Evolutionary conservation across 2,797 vertebrate species (phyloP).

Genomic region (Pseudochirops corinnae): DNA sequence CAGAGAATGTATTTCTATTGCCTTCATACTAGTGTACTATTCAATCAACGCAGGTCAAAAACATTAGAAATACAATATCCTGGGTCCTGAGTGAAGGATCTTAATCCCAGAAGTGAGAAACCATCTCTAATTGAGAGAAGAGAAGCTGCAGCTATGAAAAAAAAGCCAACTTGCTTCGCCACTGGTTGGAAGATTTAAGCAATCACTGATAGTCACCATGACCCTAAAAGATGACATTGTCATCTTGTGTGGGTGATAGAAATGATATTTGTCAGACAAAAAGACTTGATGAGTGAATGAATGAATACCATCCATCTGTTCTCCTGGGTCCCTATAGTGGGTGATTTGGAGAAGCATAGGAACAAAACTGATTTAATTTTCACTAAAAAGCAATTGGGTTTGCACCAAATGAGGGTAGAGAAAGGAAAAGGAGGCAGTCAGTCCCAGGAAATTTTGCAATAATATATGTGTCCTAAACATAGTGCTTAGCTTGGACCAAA

Average conservation of each 20-base stretch:
- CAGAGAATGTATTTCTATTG: neutral
- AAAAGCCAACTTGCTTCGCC: neutral
- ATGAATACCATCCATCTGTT: neutral
- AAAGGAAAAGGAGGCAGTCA: neutral
- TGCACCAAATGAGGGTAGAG: neutral
- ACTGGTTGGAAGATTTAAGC: neutral
- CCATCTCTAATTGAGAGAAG: neutral
- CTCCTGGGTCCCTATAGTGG: neutral
- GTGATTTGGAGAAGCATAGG: neutral
- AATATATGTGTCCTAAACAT: neutral
- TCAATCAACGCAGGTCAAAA: neutral
- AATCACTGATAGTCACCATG: neutral
- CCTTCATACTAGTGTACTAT: neutral
- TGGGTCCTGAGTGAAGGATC: neutral
- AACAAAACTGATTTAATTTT: neutral
- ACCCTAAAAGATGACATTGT: slow-evolving; percentile 1
- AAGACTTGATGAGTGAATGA: slow-evolving; percentile 1
- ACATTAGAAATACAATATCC: neutral
- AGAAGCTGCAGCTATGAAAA: neutral
- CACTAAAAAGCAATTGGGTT: neutral
- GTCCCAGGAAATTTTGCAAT: neutral
- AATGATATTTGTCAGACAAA: slow-evolving; percentile 36
- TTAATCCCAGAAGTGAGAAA: neutral
- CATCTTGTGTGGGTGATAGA: neutral
- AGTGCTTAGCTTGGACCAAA: neutral